Evolutionary conservation across 1,140 invertebrate genomes (phyloP).

Genomic region (Bombus vancouverensis): DNA sequence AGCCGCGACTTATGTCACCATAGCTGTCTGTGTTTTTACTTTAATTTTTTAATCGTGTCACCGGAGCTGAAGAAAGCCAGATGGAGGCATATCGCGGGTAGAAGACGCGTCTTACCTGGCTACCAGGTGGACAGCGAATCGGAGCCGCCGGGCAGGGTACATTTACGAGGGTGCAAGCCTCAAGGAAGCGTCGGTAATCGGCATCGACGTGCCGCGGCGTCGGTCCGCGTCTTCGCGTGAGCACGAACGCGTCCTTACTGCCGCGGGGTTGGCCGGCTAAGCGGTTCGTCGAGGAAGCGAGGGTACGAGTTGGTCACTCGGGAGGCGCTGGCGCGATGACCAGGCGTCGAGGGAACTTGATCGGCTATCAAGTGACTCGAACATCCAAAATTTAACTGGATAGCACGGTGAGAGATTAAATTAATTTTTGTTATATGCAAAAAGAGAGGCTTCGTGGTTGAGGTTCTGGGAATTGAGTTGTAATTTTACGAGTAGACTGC

Average conservation of each 20-base stretch:
- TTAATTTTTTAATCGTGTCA: neutral
- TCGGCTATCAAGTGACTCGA: neutral
- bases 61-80: neutral
- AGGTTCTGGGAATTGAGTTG: no score
- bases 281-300: slow-evolving; percentile 56
- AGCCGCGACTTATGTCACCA: neutral
- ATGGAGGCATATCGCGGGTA: no score
- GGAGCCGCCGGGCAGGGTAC: slow-evolving; percentile 48
- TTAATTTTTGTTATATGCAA: neutral
- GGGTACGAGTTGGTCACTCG: slow-evolving; percentile 55
- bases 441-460: neutral
- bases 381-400: neutral
- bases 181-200: slow-evolving; percentile 44
- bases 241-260: slow-evolving; percentile 81
- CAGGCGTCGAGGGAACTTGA: slow-evolving; percentile 62
- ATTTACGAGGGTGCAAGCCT: slow-evolving; percentile 57
- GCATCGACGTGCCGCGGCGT: slow-evolving; percentile 51
- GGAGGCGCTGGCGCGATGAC: slow-evolving; percentile 69
- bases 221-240: slow-evolving; percentile 75
- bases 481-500: neutral
- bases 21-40: neutral
- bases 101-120: slow-evolving; percentile 57
- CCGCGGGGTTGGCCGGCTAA: slow-evolving; percentile 70
- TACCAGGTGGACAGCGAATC: slow-evolving; percentile 53
- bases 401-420: neutral